phyloP scores from a whole-genome alignment of 2,888 invertebrate genomes.

The Leptarthrus brevirostris region DNA sequence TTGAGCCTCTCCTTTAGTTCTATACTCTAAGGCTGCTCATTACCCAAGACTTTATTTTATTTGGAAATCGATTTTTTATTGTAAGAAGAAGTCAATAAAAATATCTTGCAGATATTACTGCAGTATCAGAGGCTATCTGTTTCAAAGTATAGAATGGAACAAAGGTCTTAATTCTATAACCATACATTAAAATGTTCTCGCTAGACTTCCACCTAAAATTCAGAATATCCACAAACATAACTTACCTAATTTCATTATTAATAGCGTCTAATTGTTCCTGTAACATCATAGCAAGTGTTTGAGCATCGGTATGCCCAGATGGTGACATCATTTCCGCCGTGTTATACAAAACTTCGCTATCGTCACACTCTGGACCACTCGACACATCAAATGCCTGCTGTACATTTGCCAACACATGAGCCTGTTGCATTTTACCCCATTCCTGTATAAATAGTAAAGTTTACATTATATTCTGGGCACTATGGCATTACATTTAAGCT shows the following conservation, averaged over 20 bases:
- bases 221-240: too few species aligned
- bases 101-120: too few species aligned
- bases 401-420: slow-evolving; percentile 89
- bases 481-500: neutral
- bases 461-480: neutral
- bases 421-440: slow-evolving; percentile 96
- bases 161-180: too few species aligned
- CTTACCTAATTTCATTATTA: slow-evolving; percentile 91
- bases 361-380: slow-evolving; percentile 85
- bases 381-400: slow-evolving; percentile 93
- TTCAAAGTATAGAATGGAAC: too few species aligned
- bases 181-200: too few species aligned
- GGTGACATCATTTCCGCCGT: slow-evolving; percentile 80
- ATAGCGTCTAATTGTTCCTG: slow-evolving; percentile 99
- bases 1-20: too few species aligned
- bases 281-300: slow-evolving; percentile 97
- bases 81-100: too few species aligned
- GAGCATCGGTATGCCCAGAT: slow-evolving; percentile 88
- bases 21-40: too few species aligned
- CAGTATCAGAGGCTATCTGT: too few species aligned
- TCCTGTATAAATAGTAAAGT: slow-evolving; percentile 68
- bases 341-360: slow-evolving; percentile 82
- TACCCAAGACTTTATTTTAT: too few species aligned
- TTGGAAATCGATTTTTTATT: too few species aligned
- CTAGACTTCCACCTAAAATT: too few species aligned